These are phyloP conservation scores for Conistra vaccinii DNA, from an alignment of 2,888 invertebrate species.

Conservation along the genomic window DNA sequence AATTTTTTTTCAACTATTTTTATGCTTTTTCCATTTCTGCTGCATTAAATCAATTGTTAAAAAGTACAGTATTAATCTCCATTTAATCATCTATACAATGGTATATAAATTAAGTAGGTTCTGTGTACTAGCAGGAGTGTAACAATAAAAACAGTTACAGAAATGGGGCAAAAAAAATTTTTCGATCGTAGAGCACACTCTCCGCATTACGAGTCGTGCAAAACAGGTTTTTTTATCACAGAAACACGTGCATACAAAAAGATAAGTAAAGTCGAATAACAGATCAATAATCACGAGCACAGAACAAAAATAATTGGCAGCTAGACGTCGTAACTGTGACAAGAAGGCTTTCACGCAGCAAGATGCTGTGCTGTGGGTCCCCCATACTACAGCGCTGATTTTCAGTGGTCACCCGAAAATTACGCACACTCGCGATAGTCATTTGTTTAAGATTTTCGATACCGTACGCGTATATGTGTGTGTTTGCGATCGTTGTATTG, in stretches of 20 bases:
- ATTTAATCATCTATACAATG: too few relatives aligned
- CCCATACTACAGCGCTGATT: too few relatives aligned
- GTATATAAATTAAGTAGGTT: too few relatives aligned
- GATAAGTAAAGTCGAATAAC: background rate
- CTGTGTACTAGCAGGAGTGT: too few relatives aligned
- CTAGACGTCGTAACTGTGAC: background rate
- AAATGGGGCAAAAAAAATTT: too few relatives aligned
- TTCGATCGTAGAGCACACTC: too few relatives aligned
- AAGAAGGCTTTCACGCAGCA: background rate
- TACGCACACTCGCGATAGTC: background rate
- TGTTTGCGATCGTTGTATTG: background rate
- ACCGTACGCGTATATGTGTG: background rate
- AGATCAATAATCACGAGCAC: background rate
- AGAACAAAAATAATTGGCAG: background rate
- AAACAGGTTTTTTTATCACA: background rate
- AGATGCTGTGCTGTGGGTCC: background rate
- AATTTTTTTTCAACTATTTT: too few relatives aligned
- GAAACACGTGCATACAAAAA: background rate
- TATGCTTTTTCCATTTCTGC: too few relatives aligned
- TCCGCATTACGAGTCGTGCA: too few relatives aligned
- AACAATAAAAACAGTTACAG: too few relatives aligned
- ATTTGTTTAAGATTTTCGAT: background rate
- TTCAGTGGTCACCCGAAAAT: background rate
- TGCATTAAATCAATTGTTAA: too few relatives aligned
- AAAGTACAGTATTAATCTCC: too few relatives aligned